Evolutionary conservation across 2,797 vertebrate genomes (phyloP).

Genomic region (Halcyon badia): DNA sequence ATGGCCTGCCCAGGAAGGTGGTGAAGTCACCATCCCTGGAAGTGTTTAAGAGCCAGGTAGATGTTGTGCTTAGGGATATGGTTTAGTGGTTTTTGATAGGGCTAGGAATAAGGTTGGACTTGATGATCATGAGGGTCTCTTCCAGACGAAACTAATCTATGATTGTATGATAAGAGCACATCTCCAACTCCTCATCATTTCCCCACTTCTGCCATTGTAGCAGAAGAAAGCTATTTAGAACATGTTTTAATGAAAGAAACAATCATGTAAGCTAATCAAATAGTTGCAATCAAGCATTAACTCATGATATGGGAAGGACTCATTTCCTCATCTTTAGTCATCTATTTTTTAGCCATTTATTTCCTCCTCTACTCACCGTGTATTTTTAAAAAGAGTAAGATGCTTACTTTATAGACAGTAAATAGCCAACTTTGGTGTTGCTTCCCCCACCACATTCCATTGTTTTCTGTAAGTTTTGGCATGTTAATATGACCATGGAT

Average conservation of each 20-base stretch:
- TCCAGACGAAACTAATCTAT: too few relatives aligned
- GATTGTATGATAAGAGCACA: background rate
- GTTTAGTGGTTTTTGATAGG: too few relatives aligned
- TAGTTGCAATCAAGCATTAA: background rate
- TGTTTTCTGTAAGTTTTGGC: background rate
- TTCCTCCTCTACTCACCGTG: background rate
- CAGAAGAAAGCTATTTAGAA: background rate
- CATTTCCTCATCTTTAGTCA: background rate
- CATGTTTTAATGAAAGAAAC: background rate
- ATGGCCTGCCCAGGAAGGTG: too few relatives aligned
- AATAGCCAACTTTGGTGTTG: background rate
- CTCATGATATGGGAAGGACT: background rate
- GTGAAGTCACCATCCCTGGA: too few relatives aligned
- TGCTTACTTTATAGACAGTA: background rate
- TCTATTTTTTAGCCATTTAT: background rate
- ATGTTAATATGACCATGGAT: background rate
- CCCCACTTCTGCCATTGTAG: background rate
- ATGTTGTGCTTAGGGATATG: too few relatives aligned
- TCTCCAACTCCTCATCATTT: background rate
- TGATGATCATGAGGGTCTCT: too few relatives aligned
- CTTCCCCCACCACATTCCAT: background rate
- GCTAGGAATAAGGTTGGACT: too few relatives aligned
- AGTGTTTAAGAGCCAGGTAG: too few relatives aligned
- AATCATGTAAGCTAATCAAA: background rate
- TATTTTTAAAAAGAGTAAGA: background rate